Evolutionary conservation across 2,888 invertebrate species (phyloP).

Genomic region (Ramazzottius varieornatus): DNA sequence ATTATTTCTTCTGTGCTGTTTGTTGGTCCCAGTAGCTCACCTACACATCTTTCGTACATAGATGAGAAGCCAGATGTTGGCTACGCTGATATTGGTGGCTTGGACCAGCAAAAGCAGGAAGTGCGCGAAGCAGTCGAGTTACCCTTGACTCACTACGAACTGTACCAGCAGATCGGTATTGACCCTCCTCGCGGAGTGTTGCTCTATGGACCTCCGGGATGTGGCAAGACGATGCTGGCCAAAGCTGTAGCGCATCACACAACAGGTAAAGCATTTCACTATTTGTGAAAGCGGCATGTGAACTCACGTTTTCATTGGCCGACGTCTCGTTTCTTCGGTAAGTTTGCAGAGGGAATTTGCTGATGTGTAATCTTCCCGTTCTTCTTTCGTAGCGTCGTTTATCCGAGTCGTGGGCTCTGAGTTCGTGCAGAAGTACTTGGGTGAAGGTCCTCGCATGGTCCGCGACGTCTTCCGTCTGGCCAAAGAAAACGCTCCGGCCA

Average conservation of each 20-base stretch:
- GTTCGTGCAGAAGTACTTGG: conserved; percentile 95
- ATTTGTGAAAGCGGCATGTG: no score
- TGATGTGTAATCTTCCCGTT: neutral
- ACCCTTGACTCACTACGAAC: conserved; percentile 86
- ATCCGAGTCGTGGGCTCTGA: conserved; percentile 96
- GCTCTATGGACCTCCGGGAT: conserved; percentile 97
- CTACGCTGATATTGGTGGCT: conserved; percentile 91
- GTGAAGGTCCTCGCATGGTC: conserved; percentile 97
- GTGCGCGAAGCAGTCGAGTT: conserved; percentile 93
- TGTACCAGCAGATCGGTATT: conserved; percentile 88
- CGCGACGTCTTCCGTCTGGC: conserved; percentile 93
- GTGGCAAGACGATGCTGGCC: conserved; percentile 97
- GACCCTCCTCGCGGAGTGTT: conserved; percentile 92
- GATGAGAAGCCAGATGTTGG: conserved; percentile 94
- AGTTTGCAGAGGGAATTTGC: no score
- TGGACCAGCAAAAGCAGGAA: conserved; percentile 99
- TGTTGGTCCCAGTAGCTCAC: neutral
- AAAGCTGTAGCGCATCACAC: conserved; percentile 97
- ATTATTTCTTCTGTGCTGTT: neutral
- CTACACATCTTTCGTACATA: conserved; percentile 13
- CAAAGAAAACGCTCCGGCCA: conserved; percentile 95
- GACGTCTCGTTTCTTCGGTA: no score
- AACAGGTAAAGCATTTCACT: conserved; percentile 47
- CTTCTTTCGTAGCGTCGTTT: conserved; percentile 44
- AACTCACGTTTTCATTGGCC: no score